phyloP scores from a whole-genome alignment of 2,113 vertebrate genomes.

The Laticauda colubrina region DNA sequence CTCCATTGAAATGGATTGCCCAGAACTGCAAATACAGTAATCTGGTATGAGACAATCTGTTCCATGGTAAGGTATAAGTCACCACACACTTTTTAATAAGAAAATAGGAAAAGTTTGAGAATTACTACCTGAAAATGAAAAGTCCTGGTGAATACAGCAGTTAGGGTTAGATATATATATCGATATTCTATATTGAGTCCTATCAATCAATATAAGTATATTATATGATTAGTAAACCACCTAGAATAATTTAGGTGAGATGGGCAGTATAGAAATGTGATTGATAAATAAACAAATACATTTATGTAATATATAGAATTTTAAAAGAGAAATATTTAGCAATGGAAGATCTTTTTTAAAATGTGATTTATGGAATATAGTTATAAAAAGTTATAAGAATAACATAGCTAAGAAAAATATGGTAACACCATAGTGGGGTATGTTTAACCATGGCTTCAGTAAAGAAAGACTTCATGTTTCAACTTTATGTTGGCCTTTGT shows the following conservation, averaged over 20 bases:
- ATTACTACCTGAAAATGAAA: neutral
- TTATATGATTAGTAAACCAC: neutral
- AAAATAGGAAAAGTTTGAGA: neutral
- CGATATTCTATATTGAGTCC: neutral
- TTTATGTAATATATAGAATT: neutral
- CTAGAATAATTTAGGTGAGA: neutral
- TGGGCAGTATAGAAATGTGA: neutral
- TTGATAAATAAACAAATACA: neutral
- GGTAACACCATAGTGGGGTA: neutral
- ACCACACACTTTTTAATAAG: neutral
- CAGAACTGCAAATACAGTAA: neutral
- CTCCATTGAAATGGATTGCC: neutral
- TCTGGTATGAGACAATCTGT: neutral
- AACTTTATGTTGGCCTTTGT: neutral
- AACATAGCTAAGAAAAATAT: neutral
- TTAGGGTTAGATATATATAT: neutral
- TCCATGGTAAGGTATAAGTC: neutral
- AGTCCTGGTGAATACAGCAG: neutral
- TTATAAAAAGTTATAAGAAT: neutral
- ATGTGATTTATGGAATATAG: neutral
- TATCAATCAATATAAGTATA: neutral
- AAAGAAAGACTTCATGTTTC: neutral
- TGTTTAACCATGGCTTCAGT: neutral
- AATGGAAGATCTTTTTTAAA: neutral
- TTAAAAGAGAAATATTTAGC: neutral